A percentile compares a stretch with the other conserved stretches of the same genome.
These are phyloP conservation scores for Apodemus agrarius DNA, from an alignment of 2,797 vertebrate species.

Conservation along the genomic window DNA sequence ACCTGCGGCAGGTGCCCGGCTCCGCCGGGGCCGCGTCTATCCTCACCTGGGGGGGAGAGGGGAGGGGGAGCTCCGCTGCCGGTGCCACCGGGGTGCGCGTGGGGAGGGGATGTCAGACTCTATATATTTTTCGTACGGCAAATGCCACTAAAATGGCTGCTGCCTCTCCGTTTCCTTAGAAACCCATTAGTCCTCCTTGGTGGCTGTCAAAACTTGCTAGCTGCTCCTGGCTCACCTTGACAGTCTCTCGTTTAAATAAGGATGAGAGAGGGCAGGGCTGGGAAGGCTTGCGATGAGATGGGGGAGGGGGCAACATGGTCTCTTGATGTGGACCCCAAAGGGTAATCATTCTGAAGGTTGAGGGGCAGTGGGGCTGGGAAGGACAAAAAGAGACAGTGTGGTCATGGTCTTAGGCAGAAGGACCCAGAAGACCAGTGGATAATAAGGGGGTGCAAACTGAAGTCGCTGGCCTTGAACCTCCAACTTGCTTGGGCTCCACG, in stretches of 20 bases:
- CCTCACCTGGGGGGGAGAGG: neutral
- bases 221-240: constrained; percentile 65
- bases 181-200: constrained; percentile 73
- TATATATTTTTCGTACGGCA: constrained; percentile 65
- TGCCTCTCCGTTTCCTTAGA: constrained; percentile 79
- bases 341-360: neutral
- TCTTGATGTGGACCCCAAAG: neutral
- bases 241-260: neutral
- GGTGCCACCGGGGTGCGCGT: neutral
- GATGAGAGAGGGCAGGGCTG: neutral
- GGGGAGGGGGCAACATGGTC: neutral
- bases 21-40: neutral
- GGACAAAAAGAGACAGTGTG: too few species aligned
- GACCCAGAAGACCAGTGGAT: neutral
- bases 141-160: constrained; percentile 81
- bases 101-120: neutral
- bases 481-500: neutral
- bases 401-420: neutral
- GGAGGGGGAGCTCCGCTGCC: neutral
- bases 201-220: constrained; percentile 73
- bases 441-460: neutral
- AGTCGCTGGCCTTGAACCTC: neutral
- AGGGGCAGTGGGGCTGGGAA: neutral
- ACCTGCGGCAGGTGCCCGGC: constrained; percentile 75
- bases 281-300: neutral